Base-by-base conservation (phyloP, 2,888 invertebrate genomes). In the Eilema sororculum region DNA sequence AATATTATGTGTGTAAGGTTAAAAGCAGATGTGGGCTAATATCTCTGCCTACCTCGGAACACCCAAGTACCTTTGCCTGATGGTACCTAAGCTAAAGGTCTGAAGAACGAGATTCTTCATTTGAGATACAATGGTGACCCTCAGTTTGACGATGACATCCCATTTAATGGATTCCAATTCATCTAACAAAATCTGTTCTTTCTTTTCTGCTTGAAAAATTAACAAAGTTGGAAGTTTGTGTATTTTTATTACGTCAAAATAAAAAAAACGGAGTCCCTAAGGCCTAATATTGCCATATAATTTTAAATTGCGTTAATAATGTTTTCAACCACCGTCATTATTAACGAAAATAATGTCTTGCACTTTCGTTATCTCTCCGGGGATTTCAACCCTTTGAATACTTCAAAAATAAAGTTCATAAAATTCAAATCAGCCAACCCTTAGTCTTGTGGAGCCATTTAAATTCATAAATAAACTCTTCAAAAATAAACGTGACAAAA, bases 341-440 rank as follows among this genome's bases (percentile, higher is more conserved):
- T 78, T 79, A 72, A 69, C 77, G 73, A 84, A 86, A 85, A 86
- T 66, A 78, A 84, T 73, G 72, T 76, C 82, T 80, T 76, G 77
- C 75, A 73, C 71, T 81, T 80, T 62, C 75, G 83, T 83, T 62
- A 25, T 22, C 72, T 72, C 81, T 87, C 93, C 74, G 30, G 90
- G 85, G 93, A 90, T 78, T n/a, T 76, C 69, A 79, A 86, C 90
- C 91, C 88, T 88, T 89, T 86, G 76, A 73, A 80, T 80, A 83
- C 79, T 80, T 84, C 87, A 90, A 93, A 95, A 93, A 94, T 91
- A 92, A 90, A 92, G 87, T 90, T 88, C 91, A 90, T 94, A 94
- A 95, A 95, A 93, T 93, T 93, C 91, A 92, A 94, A 95, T 95
- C 92, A 93, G 91, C 91, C 88, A 89, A 90, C 91, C 94, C 93